Conservation (phyloP, 2,797 vertebrate genomes). For the Odontamblyopus lacepedii region DNA sequence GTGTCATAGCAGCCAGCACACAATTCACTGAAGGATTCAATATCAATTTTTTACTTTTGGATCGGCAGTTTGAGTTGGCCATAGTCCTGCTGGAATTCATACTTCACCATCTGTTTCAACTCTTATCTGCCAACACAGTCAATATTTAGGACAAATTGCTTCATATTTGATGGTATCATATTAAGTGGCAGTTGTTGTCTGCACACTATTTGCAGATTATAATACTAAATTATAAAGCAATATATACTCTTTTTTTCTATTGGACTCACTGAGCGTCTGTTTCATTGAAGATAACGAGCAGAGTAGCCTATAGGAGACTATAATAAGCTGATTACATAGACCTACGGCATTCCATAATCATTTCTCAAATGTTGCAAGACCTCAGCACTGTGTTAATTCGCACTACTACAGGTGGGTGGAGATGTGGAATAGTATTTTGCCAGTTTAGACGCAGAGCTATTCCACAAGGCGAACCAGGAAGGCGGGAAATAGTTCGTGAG, state of each 20-base stretch:
- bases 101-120: not conserved
- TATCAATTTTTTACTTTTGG: not conserved
- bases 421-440: conserved; percentile 12
- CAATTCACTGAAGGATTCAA: not conserved
- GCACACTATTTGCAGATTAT: not conserved
- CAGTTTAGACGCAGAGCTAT: no score
- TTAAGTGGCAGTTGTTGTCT: not conserved
- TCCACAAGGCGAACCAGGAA: not conserved
- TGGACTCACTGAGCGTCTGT: conserved; percentile 14
- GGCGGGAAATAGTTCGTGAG: not conserved
- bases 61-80: not conserved
- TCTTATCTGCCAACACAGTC: conserved; percentile 1
- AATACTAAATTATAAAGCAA: not conserved
- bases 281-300: not conserved
- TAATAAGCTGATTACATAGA: conserved; percentile 7
- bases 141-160: not conserved
- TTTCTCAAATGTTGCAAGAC: not conserved
- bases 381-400: not conserved
- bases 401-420: conserved; percentile 48
- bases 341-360: not conserved
- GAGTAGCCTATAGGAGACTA: not conserved
- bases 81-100: not conserved
- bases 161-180: not conserved
- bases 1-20: not conserved
- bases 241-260: not conserved